Conservation (phyloP, 2,113 vertebrate genomes). For the Silurus meridionalis region DNA sequence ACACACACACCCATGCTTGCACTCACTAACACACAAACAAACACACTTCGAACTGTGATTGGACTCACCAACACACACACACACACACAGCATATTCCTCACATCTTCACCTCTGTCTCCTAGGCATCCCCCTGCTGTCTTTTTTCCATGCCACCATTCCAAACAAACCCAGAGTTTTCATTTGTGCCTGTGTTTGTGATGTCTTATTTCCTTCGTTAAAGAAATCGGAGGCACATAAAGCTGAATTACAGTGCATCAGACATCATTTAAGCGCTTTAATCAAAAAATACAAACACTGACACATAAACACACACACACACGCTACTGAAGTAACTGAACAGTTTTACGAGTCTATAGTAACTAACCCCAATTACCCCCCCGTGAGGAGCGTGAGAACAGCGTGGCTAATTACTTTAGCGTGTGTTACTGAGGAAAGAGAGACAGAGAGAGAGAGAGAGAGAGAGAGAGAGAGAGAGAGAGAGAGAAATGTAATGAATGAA, state of each 20-base stretch:
- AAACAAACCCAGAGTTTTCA: constrained; percentile 13
- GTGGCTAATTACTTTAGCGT: constrained; percentile 65
- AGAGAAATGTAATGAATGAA: constrained; percentile 42
- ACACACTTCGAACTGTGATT: too few relatives aligned
- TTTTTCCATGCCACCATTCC: constrained; percentile 50
- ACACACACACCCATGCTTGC: background rate
- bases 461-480: constrained; percentile 22
- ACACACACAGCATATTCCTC: constrained; percentile 19
- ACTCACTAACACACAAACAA: constrained; percentile 8
- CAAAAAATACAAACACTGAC: constrained; percentile 47
- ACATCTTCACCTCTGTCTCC: constrained; percentile 39
- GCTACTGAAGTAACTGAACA: constrained; percentile 54
- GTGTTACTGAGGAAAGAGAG: constrained; percentile 55
- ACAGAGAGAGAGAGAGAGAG: constrained; percentile 40
- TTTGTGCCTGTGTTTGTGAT: constrained; percentile 38
- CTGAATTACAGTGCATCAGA: constrained; percentile 52
- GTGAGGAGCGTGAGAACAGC: constrained; percentile 52
- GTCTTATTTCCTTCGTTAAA: constrained; percentile 55
- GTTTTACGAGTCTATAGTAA: constrained; percentile 60
- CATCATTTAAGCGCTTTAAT: constrained; percentile 52
- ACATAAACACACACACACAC: constrained; percentile 56
- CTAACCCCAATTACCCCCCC: constrained; percentile 65
- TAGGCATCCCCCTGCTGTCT: constrained; percentile 50
- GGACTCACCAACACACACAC: background rate
- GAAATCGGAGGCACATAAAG: constrained; percentile 51